Base-by-base conservation (phyloP, 1,140 invertebrate genomes). In the Pinna nobilis region DNA sequence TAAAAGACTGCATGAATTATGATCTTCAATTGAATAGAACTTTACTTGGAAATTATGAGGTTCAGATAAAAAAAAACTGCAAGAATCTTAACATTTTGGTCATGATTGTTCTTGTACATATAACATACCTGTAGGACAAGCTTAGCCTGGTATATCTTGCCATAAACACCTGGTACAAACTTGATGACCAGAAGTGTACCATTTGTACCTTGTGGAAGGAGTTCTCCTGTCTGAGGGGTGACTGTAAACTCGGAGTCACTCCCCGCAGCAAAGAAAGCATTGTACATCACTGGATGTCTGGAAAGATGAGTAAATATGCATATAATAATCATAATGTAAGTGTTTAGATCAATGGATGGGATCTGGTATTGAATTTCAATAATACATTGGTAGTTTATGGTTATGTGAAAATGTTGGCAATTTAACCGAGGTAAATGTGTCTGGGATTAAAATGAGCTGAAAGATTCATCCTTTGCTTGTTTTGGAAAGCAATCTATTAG, bases 241-340 rank as follows among this genome's bases (percentile, higher is more conserved):
- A 89, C 81, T 5, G 69, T 64, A 72, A 89, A 85, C 63, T 88
- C 87, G n/a, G 82, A 80, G 61, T 89, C 88, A 80, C 88, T 88
- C n/a, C 82, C 83, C 30, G 77, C 75, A 20, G 78, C 73, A 67
- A 89, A 86, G 66, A 82, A 87, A 4, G 88, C 87, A 59, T 80
- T 79, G 73, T 84, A 89, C 28, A 76, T 53, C 3, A 82, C 74
- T 35, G 87, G 81, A 60, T 83, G 47, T 35, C 88, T 89, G 77
- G 11, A 77, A 79, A 25, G 32, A 44, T 9, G 39, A 28, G 23
- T 23, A 47, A 6, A 47, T 18, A 49, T 28, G 25, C n/a, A 49
- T 25, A 23, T 47, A 23, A 7, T 32, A 15, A 33, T 18, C 28
- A 64, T 23, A 9, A 39, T 20, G 25, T 39, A 63, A 5, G n/a